These are phyloP conservation scores for Paradisaea rubra DNA, from an alignment of 2,113 vertebrate genomes.

Conservation along the genomic window DNA sequence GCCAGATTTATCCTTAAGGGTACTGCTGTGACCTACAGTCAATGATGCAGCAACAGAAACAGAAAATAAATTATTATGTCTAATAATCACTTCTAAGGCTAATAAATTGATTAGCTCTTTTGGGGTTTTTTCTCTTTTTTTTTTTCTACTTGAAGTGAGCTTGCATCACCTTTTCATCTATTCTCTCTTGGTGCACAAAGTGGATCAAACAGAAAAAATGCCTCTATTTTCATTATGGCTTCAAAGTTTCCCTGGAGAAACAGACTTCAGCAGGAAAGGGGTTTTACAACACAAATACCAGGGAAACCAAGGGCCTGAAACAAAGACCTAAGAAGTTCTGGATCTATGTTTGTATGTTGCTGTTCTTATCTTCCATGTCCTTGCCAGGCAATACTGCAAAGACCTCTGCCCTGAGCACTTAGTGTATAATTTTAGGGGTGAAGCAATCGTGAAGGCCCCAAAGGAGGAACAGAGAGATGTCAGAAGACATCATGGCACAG, in stretches of 20 bases:
- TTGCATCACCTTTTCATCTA: not conserved
- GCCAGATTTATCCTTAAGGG: not conserved
- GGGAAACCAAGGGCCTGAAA: not conserved
- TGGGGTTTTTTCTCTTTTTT: not conserved
- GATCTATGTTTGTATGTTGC: not conserved
- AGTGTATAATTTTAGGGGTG: not conserved
- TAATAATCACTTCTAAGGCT: not conserved
- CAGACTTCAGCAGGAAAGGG: not conserved
- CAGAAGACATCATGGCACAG: not conserved
- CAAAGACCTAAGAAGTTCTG: not conserved
- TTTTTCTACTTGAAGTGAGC: not conserved
- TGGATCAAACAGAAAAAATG: not conserved
- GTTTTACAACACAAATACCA: not conserved
- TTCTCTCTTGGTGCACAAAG: not conserved
- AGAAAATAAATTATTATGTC: not conserved
- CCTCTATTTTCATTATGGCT: not conserved
- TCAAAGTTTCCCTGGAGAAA: not conserved
- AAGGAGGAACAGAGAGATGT: not conserved
- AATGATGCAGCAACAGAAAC: not conserved
- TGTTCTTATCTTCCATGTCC: not conserved
- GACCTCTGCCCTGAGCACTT: not conserved
- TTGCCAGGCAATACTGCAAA: not conserved
- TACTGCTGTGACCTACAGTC: not conserved
- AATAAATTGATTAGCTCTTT: not conserved
- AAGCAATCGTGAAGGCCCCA: accelerated